Evolutionary conservation across 2,113 vertebrate species (phyloP), one percentile per base, ranked within the genome.

Genomic region (Syngnathus scovelli): DNA sequence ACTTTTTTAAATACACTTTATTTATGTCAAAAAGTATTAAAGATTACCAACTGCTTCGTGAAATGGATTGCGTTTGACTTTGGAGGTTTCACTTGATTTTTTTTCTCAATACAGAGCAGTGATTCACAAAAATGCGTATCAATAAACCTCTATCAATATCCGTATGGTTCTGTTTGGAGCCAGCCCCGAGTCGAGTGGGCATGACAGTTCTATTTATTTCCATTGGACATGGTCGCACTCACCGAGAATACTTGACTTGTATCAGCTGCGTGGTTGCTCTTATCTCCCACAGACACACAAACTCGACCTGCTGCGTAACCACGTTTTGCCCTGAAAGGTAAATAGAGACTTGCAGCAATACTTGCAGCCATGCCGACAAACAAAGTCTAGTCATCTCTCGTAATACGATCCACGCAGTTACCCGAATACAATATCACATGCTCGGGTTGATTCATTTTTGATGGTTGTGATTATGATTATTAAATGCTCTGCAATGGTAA

Each of bases 401-500:
- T 75, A 80, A 77, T 74, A 70, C 51, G 72, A 80, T 66, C 68
- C 65, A 36, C 62, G 66, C 81, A 73, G 61, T 36, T 61, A 48
- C 82, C 66, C 41, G 41, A 69, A 74, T 70, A 74, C 76, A 43
- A 62, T 18, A 62, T 62, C 75, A 78, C 80, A 76, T 76, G 73
- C 66, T 67, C 41, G 61, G 77, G 60, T 77, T 68, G 74, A 78
- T 71, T 78, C 2, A 38, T 75, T 79, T 84, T 78, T 80, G 75
- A 87, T 79, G 82, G 68, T 58, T 67, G 75, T 83, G 78, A 85
- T 87, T 83, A 82, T 86, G 49, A 66, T 44, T 88, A 81, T 81
- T 78, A 85, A 86, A 85, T 75, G 78, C 72, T 76, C 78, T 78
- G 80, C 85, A 86, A 87, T 82, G 79, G 85, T 88, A 86, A 87